phyloP scores from a whole-genome alignment of 2,888 invertebrate species.

The Caenorhabditis drosophilae region DNA sequence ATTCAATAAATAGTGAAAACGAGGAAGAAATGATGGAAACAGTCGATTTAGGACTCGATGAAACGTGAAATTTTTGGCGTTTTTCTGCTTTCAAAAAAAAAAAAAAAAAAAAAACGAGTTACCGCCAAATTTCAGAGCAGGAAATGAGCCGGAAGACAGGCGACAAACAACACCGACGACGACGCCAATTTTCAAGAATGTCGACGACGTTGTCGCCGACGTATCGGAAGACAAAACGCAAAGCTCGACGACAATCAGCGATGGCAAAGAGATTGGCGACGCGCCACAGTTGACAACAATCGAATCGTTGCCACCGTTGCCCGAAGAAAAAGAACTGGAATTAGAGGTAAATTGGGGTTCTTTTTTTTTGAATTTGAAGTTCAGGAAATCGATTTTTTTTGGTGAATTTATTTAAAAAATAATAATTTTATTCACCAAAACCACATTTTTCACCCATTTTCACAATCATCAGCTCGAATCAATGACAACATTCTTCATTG shows the following conservation, averaged over 20 bases:
- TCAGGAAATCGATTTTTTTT: neutral
- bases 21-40: constrained; percentile 36
- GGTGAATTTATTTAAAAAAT: neutral
- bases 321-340: constrained; percentile 38
- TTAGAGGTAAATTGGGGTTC: constrained; percentile 23
- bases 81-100: no score
- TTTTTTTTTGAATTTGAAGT: neutral
- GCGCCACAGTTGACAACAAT: constrained; percentile 15
- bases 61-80: constrained; percentile 8
- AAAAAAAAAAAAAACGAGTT: constrained; percentile 3
- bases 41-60: constrained; percentile 35
- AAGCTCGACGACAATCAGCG: no score
- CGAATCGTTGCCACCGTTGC: constrained; percentile 39
- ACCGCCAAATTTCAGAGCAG: neutral
- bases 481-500: constrained; percentile 39
- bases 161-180: no score
- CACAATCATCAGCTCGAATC: constrained; percentile 23
- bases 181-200: constrained; percentile 15
- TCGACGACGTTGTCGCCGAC: constrained; percentile 7
- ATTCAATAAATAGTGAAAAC: neutral
- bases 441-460: neutral
- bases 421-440: neutral
- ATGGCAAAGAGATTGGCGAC: no score
- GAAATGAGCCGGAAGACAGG: no score
- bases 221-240: constrained; percentile 7